Evolutionary conservation across 2,888 invertebrate species (phyloP), one percentile per base, ranked within the genome.

Genomic region (Lycocerus yunnanus): DNA sequence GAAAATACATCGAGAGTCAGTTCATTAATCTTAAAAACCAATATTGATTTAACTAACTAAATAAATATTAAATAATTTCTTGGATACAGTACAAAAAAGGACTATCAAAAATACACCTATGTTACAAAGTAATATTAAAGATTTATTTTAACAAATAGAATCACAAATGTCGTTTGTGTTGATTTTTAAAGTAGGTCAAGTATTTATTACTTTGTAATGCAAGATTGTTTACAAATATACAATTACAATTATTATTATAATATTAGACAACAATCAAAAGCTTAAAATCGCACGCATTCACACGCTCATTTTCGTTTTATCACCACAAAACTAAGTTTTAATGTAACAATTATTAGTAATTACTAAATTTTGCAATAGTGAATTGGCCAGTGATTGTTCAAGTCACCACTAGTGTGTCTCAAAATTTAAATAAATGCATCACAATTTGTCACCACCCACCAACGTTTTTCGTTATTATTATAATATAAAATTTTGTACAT

Each of bases 71-170:
- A 83, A 84, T 81, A 82, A 82, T 81, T 77, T 24, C 65, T 82
- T 82, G 82, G 84, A 81, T 81, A 83, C 81, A 82, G 71, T 74
- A 76, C 69, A 76, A 76, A 76, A 63, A 76, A 71, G 61, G 76
- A 82, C 83, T 85, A 85, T 84, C 84, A 85, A 86, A 86, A 86
- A 85, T 85, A 85, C 84, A 83, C 83, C 75, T 76, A 76, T 69
- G 59, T 72, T 73, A 78, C 79, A 78, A 74, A 79, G 73, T 68
- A 71, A 65, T 21, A 58, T 24, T 71, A 75, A 72, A 72, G 73
- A 73, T 73, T 71, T 78, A 27, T 72, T 74, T 74, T 69, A 75
- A 71, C 71, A 58, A 74, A 21, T 71, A 70, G 63, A 76, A 76
- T 76, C 76, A 76, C 76, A 76, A 73, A 71, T 58, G 59, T 66